phyloP scores from a whole-genome alignment of 1,140 invertebrate genomes.

The Anthonomus grandis region DNA sequence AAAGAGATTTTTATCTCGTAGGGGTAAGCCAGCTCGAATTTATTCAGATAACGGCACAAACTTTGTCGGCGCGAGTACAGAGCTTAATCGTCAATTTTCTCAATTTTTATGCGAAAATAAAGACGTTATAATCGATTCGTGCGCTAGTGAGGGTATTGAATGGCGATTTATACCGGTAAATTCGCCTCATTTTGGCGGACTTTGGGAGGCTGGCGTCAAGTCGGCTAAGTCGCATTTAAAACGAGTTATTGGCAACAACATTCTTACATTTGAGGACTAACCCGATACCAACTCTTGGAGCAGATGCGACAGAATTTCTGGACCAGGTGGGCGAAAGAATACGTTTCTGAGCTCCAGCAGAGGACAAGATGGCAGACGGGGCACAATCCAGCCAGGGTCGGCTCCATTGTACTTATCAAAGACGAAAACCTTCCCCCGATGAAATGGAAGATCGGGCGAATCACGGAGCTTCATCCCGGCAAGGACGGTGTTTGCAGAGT shows the following conservation, averaged over 20 bases:
- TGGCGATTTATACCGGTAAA: constrained; percentile 37
- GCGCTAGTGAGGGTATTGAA: constrained; percentile 2
- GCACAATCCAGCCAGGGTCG: too few species aligned
- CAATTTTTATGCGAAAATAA: too few species aligned
- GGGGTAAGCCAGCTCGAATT: constrained; percentile 35
- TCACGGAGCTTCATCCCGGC: too few species aligned
- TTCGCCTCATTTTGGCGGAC: constrained; percentile 48
- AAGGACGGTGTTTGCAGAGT: too few species aligned
- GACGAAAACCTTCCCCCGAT: too few species aligned
- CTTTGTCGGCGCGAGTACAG: constrained; percentile 15
- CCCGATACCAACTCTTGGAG: too few species aligned
- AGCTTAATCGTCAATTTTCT: background rate
- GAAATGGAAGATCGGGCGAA: too few species aligned
- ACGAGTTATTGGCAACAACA: constrained; percentile 26
- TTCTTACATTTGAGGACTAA: constrained; percentile 4
- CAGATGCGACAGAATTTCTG: too few species aligned
- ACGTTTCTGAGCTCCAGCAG: too few species aligned
- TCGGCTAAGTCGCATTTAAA: constrained; percentile 43
- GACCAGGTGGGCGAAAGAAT: too few species aligned
- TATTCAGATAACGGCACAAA: constrained; percentile 30
- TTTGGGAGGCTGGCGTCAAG: constrained; percentile 48
- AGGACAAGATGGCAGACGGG: too few species aligned
- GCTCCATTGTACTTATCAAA: too few species aligned
- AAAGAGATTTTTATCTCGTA: constrained; percentile 34
- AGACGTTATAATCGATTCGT: background rate